These are phyloP conservation scores for Steinernema scapterisci DNA, from an alignment of 2,888 invertebrate genomes.

Conservation along the genomic window DNA sequence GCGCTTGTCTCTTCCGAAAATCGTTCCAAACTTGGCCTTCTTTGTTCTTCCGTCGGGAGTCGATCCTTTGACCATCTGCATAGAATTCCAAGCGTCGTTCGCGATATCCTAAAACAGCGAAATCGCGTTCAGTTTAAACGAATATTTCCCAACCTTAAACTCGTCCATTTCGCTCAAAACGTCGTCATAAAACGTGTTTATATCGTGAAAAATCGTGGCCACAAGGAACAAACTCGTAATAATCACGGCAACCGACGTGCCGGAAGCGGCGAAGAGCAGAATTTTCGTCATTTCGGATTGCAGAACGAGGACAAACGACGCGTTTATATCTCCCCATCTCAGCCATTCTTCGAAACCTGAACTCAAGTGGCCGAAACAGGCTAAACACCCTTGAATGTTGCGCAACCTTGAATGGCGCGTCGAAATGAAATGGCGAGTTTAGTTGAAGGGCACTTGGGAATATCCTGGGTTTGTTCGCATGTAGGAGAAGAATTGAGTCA, in stretches of 20 bases:
- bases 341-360: background rate
- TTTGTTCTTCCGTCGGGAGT: background rate
- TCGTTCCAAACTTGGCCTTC: background rate
- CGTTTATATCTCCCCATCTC: background rate
- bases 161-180: background rate
- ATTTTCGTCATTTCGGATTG: background rate
- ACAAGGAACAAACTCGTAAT: background rate
- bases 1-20: background rate
- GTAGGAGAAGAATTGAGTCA: too few relatives aligned
- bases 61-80: background rate
- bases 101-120: background rate
- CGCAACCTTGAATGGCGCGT: too few relatives aligned
- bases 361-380: background rate
- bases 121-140: background rate
- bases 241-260: background rate
- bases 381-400: too few relatives aligned
- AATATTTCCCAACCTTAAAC: background rate
- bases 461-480: too few relatives aligned
- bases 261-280: background rate
- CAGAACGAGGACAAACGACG: too few relatives aligned
- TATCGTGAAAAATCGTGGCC: background rate
- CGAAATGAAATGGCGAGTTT: too few relatives aligned
- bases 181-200: background rate
- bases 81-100: constrained; percentile 1
- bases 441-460: too few relatives aligned